phyloP scores from a whole-genome alignment of 2,888 invertebrate genomes.

The Cephus rjabovi region DNA sequence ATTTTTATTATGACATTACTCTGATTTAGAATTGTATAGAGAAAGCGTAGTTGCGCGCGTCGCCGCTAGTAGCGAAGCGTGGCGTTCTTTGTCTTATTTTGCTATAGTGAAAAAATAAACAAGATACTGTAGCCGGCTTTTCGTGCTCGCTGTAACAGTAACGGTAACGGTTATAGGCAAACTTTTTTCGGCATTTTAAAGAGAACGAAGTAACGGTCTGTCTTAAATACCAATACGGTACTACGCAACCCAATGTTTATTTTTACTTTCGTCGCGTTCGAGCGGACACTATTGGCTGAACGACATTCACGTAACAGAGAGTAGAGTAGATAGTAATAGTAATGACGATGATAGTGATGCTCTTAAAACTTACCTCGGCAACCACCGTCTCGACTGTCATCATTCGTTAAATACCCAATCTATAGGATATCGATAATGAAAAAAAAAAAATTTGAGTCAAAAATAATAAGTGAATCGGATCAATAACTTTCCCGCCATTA shows the following conservation, averaged over 20 bases:
- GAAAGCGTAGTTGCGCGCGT: not conserved
- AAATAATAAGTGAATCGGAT: not conserved
- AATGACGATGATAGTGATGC: not conserved
- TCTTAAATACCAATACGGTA: not conserved
- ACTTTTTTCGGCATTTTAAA: conserved; percentile 1
- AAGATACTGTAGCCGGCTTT: not conserved
- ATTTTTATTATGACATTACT: not conserved
- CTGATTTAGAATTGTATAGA: not conserved
- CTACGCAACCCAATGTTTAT: not conserved
- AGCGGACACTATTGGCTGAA: not conserved
- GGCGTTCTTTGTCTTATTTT: not conserved
- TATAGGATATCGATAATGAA: not conserved
- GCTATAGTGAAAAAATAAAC: not conserved
- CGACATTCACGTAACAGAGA: not conserved
- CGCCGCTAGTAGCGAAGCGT: not conserved
- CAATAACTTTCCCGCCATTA: not conserved
- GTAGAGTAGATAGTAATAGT: not conserved
- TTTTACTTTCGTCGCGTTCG: not conserved
- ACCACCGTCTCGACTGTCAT: not conserved
- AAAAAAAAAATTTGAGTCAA: too few species aligned
- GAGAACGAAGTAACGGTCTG: not conserved
- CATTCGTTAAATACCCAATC: not conserved
- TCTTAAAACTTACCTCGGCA: not conserved
- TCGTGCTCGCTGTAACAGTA: not conserved
- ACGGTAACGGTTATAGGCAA: not conserved